Evolutionary conservation across 30 jellyfish, hydroid and myxozoan species (phyloP), one percentile per base, ranked within the genome.

Genomic region (Chrysaora quinquecirrha): DNA sequence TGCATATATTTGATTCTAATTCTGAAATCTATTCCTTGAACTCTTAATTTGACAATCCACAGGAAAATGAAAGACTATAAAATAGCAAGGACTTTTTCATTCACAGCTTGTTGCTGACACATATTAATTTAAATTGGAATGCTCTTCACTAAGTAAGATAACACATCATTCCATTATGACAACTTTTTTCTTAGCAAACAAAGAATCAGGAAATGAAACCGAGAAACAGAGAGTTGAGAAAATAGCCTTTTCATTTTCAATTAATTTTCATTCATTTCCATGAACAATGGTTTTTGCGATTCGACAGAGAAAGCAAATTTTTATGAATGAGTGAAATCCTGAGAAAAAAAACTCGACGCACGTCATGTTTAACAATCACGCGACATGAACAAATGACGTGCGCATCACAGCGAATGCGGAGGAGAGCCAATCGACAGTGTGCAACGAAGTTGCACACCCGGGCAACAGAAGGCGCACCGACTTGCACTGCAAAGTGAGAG

Each of bases 401-500:
- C 68, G 68, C 68, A 52, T 52, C 68, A 52, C 68, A 52, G 68
- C 19, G 68, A 52, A 52, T 52, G 68, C 68, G 68, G 68, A 52
- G 68, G 68, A 52, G 68, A 52, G 9, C 68, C 68, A 52, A 52
- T 52, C 68, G 29, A 52, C 68, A 52, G 68, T 52, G 68, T 52
- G 68, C 68, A 52, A 4, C 68, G 19, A 52, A 52, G 68, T 12
- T 52, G 68, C 68, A 52, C 27, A 4, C 68, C 68, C 19, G 68
- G 68, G 19, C 68, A 52, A 52, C 27, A 52, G 19, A 52, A 52
- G 68, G 68, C 68, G 68, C 68, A 52, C 24, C 9, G 68, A 52
- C 19, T 52, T 20, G 68, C 68, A 52, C 68, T 52, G 19, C 68
- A 52, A 10, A n/a, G n/a, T n/a, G n/a, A n/a, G n/a, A 52, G 19